Percentiles rank a stretch among this genome's conserved stretches.
These are phyloP conservation scores for Syrrhaptes paradoxus DNA, from an alignment of 2,113 vertebrate species.

Conservation along the genomic window DNA sequence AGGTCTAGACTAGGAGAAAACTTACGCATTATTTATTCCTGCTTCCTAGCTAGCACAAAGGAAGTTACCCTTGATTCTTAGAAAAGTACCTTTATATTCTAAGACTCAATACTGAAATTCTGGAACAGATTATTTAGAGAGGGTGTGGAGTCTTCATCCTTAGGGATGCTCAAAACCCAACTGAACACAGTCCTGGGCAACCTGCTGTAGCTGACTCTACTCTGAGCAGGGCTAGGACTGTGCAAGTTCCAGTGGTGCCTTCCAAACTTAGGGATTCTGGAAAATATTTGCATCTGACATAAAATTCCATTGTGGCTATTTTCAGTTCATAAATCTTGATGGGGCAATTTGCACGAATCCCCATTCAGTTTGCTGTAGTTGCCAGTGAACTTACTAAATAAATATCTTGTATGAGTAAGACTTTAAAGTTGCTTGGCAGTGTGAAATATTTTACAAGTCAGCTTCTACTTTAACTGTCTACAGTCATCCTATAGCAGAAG, in stretches of 20 bases:
- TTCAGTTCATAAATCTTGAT: neutral
- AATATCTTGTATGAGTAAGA: neutral
- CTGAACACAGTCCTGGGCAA: neutral
- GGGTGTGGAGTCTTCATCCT: neutral
- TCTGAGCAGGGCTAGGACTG: neutral
- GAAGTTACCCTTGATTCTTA: neutral
- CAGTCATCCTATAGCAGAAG: neutral
- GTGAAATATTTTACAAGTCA: neutral
- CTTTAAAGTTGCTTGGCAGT: neutral
- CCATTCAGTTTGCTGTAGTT: neutral
- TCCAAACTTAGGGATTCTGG: neutral
- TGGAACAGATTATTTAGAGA: neutral
- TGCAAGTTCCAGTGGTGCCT: neutral
- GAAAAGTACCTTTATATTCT: neutral
- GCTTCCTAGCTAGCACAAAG: neutral
- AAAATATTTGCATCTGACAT: neutral
- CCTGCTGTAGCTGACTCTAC: neutral
- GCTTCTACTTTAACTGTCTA: neutral
- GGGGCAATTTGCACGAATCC: neutral
- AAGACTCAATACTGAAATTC: neutral
- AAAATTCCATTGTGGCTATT: neutral
- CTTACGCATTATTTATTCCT: neutral
- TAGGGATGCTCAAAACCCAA: neutral
- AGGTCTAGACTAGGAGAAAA: neutral
- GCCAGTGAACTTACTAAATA: neutral